Conservation (phyloP, 2,797 vertebrate genomes). For the Enteromius argenteus region DNA sequence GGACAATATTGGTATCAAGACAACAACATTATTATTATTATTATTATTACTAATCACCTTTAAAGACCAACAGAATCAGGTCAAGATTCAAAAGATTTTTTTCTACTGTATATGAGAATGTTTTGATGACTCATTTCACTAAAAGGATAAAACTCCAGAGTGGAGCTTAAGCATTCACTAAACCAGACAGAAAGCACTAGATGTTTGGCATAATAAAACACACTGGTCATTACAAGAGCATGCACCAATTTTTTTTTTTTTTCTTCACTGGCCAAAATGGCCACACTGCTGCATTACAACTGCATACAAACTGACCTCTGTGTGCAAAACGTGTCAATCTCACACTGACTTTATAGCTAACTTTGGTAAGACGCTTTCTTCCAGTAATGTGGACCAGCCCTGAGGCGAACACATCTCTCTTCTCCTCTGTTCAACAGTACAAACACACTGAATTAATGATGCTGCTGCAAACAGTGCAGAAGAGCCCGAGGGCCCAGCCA, state of each 20-base stretch:
- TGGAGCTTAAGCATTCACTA: not conserved
- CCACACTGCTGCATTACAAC: not conserved
- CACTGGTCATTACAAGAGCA: not conserved
- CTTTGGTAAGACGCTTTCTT: not conserved
- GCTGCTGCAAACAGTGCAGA: not conserved
- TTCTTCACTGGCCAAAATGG: not conserved
- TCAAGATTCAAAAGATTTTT: not conserved
- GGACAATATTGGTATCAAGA: not conserved
- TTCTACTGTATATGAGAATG: not conserved
- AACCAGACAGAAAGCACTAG: not conserved
- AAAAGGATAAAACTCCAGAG: not conserved
- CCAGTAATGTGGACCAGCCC: not conserved
- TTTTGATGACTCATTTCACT: not conserved
- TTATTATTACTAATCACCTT: not conserved
- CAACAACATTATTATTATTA: not conserved
- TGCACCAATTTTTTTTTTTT: not conserved
- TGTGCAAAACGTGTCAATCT: not conserved
- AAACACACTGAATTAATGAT: conserved; percentile 51
- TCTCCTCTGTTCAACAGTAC: conserved; percentile 23
- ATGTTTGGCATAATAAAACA: not conserved
- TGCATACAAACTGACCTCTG: not conserved
- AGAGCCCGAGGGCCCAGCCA: not conserved
- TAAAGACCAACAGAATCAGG: not conserved
- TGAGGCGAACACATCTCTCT: conserved; percentile 18
- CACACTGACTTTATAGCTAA: not conserved